These are phyloP conservation scores for Atethmia centrago DNA, from an alignment of 2,888 invertebrate genomes.

Conservation along the genomic window DNA sequence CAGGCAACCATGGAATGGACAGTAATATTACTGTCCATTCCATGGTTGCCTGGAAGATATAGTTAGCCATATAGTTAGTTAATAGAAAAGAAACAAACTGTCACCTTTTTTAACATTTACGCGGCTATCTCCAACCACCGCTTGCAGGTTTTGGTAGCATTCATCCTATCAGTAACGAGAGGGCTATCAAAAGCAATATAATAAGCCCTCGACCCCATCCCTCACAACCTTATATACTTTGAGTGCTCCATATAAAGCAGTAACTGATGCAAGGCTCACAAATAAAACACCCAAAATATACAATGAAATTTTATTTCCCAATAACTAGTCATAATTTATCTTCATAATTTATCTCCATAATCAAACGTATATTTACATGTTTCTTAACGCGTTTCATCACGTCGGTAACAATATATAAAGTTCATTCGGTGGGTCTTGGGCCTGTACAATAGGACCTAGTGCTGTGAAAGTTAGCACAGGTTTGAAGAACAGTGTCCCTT, in stretches of 20 bases:
- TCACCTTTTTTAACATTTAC: too few species aligned
- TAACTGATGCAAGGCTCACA: constrained; percentile 2
- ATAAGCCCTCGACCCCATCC: not conserved
- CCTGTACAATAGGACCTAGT: constrained; percentile 69
- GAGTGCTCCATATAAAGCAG: not conserved
- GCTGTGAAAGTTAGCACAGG: constrained; percentile 75
- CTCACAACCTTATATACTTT: not conserved
- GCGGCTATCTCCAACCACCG: too few species aligned
- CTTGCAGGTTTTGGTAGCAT: too few species aligned
- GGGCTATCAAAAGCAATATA: not conserved
- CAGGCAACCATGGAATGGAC: too few species aligned
- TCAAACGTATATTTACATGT: constrained; percentile 73
- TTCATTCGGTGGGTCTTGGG: constrained; percentile 73
- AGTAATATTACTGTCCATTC: too few species aligned
- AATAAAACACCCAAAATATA: constrained; percentile 75
- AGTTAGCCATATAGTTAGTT: too few species aligned
- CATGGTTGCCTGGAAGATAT: too few species aligned
- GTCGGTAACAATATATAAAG: constrained; percentile 81
- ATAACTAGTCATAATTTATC: constrained; percentile 82
- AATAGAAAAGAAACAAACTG: too few species aligned
- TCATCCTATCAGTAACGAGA: too few species aligned
- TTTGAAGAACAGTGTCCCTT: constrained; percentile 71
- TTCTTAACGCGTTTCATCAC: constrained; percentile 78
- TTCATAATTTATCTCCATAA: constrained; percentile 72
- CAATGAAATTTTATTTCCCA: constrained; percentile 87